Percentiles rank a stretch among this genome's conserved stretches.
Evolutionary conservation across 2,888 invertebrate genomes (phyloP).

Genomic region (Melinaea menophilus): DNA sequence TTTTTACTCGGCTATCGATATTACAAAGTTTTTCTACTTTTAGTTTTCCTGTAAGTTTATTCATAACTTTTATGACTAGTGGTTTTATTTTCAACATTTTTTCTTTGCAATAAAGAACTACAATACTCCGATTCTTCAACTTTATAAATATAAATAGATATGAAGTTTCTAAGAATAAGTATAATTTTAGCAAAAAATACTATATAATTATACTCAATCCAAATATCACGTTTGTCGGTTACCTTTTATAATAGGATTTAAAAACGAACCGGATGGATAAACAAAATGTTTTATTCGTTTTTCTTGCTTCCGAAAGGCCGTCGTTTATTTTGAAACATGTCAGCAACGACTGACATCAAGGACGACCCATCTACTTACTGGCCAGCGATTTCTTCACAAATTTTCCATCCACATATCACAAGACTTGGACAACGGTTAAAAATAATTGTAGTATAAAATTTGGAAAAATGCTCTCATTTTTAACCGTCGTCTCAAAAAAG

Average conservation of each 20-base stretch:
- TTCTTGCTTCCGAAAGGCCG: no score
- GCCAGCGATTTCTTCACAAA: constrained; percentile 21
- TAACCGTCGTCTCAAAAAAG: not conserved
- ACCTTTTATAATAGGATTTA: no score
- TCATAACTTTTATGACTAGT: not conserved
- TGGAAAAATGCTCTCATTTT: not conserved
- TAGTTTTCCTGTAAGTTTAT: not conserved
- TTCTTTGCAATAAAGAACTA: no score
- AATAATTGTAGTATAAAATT: constrained; percentile 1
- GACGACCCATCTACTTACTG: constrained; percentile 21
- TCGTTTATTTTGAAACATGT: constrained; percentile 33
- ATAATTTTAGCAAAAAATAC: no score
- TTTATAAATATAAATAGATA: no score
- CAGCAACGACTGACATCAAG: constrained; percentile 26
- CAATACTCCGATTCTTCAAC: no score
- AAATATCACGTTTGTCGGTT: no score
- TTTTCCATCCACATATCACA: constrained; percentile 23
- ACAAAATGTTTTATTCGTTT: no score
- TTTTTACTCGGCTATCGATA: not conserved
- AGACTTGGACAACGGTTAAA: constrained; percentile 3
- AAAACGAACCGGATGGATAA: no score
- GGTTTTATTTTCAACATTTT: not conserved
- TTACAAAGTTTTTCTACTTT: not conserved
- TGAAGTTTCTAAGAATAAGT: no score
- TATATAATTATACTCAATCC: no score